These are phyloP conservation scores for Phymorhynchus buccinoides DNA, from an alignment of 1,140 invertebrate genomes.

Conservation along the genomic window DNA sequence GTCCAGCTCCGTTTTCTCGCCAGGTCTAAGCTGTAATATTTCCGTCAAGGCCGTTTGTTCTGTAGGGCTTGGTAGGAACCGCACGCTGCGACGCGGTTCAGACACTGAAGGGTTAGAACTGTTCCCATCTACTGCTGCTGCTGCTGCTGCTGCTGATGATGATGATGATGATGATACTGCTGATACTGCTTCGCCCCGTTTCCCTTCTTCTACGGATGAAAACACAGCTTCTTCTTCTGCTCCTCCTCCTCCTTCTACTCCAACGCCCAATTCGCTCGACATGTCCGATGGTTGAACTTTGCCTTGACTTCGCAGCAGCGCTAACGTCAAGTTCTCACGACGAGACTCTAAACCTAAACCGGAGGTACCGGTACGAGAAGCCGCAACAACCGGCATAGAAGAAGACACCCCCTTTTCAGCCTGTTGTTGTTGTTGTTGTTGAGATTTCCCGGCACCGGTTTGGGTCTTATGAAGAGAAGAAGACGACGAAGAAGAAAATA, in stretches of 20 bases:
- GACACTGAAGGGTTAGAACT: not conserved
- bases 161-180: not conserved
- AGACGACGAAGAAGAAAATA: too few species aligned
- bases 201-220: too few species aligned
- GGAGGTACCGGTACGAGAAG: too few species aligned
- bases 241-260: too few species aligned
- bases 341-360: too few species aligned
- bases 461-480: not conserved
- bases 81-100: not conserved
- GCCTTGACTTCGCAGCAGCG: too few species aligned
- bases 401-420: not conserved
- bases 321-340: too few species aligned
- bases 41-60: slow-evolving; percentile 26
- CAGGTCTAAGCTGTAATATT: slow-evolving; percentile 29
- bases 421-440: not conserved
- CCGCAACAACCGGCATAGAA: too few species aligned
- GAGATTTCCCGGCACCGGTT: not conserved
- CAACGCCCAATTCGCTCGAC: too few species aligned
- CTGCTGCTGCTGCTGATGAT: not conserved
- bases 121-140: not conserved
- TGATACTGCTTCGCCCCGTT: too few species aligned
- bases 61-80: slow-evolving; percentile 28
- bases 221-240: too few species aligned
- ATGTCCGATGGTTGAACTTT: too few species aligned
- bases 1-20: slow-evolving; percentile 24